Evolutionary conservation across 2,797 vertebrate genomes (phyloP), one percentile per base, ranked within the genome.

Genomic region (Halcyon chelicuti): DNA sequence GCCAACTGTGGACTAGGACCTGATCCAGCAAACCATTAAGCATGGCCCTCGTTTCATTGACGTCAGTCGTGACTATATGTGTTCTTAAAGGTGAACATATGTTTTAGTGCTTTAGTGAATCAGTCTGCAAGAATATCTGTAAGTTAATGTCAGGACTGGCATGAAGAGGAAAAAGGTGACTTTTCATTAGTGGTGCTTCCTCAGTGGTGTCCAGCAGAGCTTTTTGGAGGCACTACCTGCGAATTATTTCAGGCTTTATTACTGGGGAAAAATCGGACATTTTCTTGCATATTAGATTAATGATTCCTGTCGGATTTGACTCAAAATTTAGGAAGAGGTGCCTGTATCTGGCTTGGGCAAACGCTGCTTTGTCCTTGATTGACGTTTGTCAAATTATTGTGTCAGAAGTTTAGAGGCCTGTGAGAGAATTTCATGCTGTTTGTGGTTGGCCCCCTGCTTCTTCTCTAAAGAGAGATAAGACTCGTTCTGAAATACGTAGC

Each of bases 81-180:
- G n/a, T 78, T 87, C 51, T 77, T 94, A 78, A 77, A 96, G 92
- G 77, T 85, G 90, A 87, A 71, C 92, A 82, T 79, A 86, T 31
- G 84, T 84, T 83, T 80, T 52, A 57, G 72, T 47, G 71, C 67
- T 75, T 17, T 1, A 37, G 47, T 92, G 86, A 93, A 57, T 90
- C 71, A 60, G 42, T 44, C 62, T 68, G 79, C 75, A 61, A 4
- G n/a, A 68, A 20, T 63, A 42, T 79, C 76, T 26, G 10, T 40
- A 29, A 79, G 23, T 62, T 72, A 60, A 71, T 49, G 63, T 52
- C 46, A 72, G 87, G 70, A 31, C 28, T 86, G 35, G 55, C 23
- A 20, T 3, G 14, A 35, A 42, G n/a, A 65, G 28, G 37, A 17
- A 44, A 25, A 29, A n/a, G 52, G 16, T 55, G 67, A 10, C 68